phyloP scores from a whole-genome alignment of 1,140 invertebrate species.

The Pseudachorutes palmiensis region DNA sequence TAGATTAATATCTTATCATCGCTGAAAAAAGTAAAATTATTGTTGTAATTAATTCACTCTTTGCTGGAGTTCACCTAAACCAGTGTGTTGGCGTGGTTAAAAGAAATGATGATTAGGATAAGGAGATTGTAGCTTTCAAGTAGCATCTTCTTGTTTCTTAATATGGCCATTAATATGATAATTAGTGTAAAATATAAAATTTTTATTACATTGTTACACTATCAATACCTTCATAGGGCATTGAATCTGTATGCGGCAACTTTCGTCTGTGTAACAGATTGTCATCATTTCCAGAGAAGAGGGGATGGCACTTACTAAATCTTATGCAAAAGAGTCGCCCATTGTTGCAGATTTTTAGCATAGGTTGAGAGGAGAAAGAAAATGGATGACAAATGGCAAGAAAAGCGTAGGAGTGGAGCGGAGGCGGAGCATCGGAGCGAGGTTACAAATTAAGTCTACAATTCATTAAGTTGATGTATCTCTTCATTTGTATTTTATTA shows the following conservation, averaged over 20 bases:
- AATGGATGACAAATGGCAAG: neutral
- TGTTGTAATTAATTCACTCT: neutral
- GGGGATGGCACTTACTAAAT: too few relatives aligned
- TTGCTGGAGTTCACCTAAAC: too few relatives aligned
- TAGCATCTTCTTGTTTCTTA: neutral
- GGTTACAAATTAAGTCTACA: slow-evolving; percentile 6
- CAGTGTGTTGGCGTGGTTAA: too few relatives aligned
- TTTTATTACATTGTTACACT: neutral
- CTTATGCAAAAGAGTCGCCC: too few relatives aligned
- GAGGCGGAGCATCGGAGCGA: neutral
- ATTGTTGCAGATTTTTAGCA: too few relatives aligned
- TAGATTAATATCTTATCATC: neutral
- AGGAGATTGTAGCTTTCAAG: too few relatives aligned
- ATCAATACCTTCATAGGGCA: too few relatives aligned
- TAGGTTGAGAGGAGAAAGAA: neutral
- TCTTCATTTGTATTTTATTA: neutral
- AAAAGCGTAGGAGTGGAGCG: neutral
- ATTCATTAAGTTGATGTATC: neutral
- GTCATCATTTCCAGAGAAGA: too few relatives aligned
- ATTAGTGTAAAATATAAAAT: neutral
- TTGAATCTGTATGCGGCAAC: too few relatives aligned
- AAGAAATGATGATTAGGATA: too few relatives aligned
- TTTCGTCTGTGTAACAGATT: too few relatives aligned
- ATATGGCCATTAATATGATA: neutral
- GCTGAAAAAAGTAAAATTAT: neutral